Conservation (phyloP, 2,888 invertebrate species). For the Ichneumoninae sp. region DNA sequence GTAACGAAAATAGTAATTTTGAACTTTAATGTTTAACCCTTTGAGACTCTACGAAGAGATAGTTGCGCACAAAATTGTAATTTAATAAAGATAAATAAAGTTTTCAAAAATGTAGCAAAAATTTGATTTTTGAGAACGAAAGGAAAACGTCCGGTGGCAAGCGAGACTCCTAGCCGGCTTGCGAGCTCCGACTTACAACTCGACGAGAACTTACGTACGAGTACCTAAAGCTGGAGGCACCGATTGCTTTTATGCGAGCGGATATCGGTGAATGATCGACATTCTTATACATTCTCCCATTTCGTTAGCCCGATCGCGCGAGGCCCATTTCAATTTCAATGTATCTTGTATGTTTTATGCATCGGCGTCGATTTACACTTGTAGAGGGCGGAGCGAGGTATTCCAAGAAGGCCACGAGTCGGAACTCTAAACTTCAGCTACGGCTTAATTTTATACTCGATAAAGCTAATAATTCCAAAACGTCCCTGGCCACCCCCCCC, state of each 20-base stretch:
- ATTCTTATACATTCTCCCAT: neutral
- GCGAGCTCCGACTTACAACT: neutral
- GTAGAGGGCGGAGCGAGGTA: conserved; percentile 38
- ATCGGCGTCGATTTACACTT: conserved; percentile 57
- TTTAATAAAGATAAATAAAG: too few relatives aligned
- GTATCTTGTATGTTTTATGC: conserved; percentile 38
- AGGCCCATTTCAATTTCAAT: conserved; percentile 9
- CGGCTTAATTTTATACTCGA: conserved; percentile 82
- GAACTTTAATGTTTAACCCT: too few relatives aligned
- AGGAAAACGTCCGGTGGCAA: neutral
- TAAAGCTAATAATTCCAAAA: conserved; percentile 78
- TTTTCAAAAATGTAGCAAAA: too few relatives aligned
- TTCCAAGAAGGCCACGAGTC: conserved; percentile 29
- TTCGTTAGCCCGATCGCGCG: neutral
- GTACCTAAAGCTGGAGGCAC: neutral
- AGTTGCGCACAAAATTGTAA: too few relatives aligned
- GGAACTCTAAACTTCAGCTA: conserved; percentile 52
- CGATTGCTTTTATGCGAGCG: conserved; percentile 21
- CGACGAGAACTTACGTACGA: conserved; percentile 5
- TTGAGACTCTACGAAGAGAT: too few relatives aligned
- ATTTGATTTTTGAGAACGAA: too few relatives aligned
- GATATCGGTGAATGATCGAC: neutral
- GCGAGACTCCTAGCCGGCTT: conserved; percentile 1
- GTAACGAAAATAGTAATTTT: too few relatives aligned
- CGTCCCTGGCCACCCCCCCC: neutral